A percentile compares a stretch with the other conserved stretches of the same genome.
These are phyloP conservation scores for Belgica antarctica DNA, from an alignment of 2,888 invertebrate genomes.

Conservation along the genomic window DNA sequence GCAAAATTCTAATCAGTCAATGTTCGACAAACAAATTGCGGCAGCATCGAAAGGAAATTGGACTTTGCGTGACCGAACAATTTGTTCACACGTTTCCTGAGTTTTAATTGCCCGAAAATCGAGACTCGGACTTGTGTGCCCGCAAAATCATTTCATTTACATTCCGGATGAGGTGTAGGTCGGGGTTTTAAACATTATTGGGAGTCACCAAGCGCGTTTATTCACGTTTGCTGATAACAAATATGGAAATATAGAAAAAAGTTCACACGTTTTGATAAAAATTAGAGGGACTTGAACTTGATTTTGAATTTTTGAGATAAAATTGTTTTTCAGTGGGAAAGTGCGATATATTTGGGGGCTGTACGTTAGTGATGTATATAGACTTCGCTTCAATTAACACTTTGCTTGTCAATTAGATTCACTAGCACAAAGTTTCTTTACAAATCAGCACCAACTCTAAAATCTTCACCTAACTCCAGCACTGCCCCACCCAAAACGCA, in stretches of 20 bases:
- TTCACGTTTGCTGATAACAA: neutral
- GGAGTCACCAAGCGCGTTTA: neutral
- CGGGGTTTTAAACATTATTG: neutral
- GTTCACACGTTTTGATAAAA: constrained; percentile 13
- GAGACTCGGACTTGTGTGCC: neutral
- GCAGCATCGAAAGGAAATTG: neutral
- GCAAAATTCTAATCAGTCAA: constrained; percentile 2
- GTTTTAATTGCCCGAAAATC: constrained; percentile 7
- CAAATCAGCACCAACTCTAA: neutral
- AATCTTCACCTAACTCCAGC: neutral
- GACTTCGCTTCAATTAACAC: too few relatives aligned
- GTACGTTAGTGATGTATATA: too few relatives aligned
- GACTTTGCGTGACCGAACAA: constrained; percentile 6
- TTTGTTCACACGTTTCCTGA: constrained; percentile 2
- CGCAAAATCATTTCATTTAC: neutral
- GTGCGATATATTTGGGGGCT: too few relatives aligned
- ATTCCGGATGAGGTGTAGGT: constrained; percentile 1
- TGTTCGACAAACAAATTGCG: neutral
- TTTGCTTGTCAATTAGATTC: neutral
- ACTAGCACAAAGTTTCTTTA: neutral
- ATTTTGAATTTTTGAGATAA: too few relatives aligned
- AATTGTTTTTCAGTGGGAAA: too few relatives aligned
- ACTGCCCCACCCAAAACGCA: neutral
- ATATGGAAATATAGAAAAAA: neutral
- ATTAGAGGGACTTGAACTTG: too few relatives aligned